phyloP scores from a whole-genome alignment of 1,140 invertebrate genomes.

The Drosophila pallidifrons region DNA sequence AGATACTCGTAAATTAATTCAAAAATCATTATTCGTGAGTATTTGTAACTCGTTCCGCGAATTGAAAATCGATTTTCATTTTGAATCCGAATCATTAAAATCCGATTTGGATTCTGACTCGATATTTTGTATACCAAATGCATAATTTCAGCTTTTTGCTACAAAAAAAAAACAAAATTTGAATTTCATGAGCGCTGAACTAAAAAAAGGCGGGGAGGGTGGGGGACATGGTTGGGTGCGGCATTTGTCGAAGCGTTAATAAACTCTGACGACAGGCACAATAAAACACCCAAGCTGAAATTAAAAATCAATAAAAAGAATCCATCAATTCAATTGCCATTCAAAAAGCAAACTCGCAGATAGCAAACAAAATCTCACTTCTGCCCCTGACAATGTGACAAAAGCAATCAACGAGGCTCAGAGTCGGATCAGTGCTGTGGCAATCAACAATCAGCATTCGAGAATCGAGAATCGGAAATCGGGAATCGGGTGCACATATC shows the following conservation, averaged over 20 bases:
- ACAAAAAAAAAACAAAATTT: constrained; percentile 49
- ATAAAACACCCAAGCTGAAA: constrained; percentile 69
- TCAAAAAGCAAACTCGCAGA: constrained; percentile 18
- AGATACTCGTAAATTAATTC: background rate
- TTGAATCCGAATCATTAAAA: constrained; percentile 49
- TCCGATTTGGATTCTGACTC: constrained; percentile 2
- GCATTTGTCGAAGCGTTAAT: constrained; percentile 51
- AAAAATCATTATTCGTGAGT: constrained; percentile 20
- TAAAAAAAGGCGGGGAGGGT: background rate
- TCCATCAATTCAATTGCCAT: constrained; percentile 37
- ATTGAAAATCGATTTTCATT: constrained; percentile 32
- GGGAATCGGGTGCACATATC: constrained; percentile 45
- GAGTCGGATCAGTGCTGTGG: constrained; percentile 5
- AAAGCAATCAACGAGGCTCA: constrained; percentile 23
- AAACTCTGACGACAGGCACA: constrained; percentile 55
- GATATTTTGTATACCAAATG: constrained; percentile 40
- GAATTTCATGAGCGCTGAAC: constrained; percentile 62
- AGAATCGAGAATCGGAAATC: constrained; percentile 1
- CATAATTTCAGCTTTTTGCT: constrained; percentile 37
- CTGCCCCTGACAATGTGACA: constrained; percentile 34
- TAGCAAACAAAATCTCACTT: constrained; percentile 24
- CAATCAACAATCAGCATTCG: background rate
- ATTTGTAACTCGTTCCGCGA: constrained; percentile 1
- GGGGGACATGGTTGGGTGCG: constrained; percentile 9
- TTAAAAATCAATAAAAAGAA: constrained; percentile 80